Percentiles rank a stretch among this genome's conserved stretches.
phyloP scores from a whole-genome alignment of 2,888 invertebrate genomes.

The Cephus rjabovi region DNA sequence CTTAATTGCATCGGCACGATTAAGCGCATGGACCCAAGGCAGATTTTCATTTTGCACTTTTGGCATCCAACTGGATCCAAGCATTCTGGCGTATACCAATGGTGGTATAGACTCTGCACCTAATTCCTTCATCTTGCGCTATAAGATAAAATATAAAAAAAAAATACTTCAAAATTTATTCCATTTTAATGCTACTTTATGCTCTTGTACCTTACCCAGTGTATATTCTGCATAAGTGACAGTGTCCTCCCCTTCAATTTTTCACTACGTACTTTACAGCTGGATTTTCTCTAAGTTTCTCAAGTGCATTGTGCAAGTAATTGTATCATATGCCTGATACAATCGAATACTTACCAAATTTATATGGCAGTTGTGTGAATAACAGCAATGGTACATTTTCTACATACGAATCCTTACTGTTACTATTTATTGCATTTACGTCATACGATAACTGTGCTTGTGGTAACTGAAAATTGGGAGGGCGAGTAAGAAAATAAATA shows the following conservation, averaged over 20 bases:
- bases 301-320: not conserved
- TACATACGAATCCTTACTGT: not conserved
- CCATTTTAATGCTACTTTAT: not conserved
- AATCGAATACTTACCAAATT: not conserved
- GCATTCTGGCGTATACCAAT: constrained; percentile 45
- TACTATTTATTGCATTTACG: not conserved
- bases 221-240: not conserved
- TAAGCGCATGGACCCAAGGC: not conserved
- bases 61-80: constrained; percentile 62
- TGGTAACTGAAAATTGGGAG: not conserved
- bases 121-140: not conserved
- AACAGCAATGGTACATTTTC: not conserved
- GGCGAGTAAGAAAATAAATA: constrained; percentile 20
- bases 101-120: constrained; percentile 17
- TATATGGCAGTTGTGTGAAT: not conserved
- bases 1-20: not conserved
- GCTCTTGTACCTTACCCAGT: not conserved
- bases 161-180: not conserved
- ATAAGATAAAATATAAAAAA: not conserved
- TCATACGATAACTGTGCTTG: not conserved
- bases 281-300: not conserved
- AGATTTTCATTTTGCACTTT: not conserved
- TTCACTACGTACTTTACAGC: not conserved
- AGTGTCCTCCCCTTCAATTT: not conserved
- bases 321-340: not conserved